Evolutionary conservation across 2,113 vertebrate species (phyloP), one percentile per base, ranked within the genome.

Genomic region (Petaurus breviceps): DNA sequence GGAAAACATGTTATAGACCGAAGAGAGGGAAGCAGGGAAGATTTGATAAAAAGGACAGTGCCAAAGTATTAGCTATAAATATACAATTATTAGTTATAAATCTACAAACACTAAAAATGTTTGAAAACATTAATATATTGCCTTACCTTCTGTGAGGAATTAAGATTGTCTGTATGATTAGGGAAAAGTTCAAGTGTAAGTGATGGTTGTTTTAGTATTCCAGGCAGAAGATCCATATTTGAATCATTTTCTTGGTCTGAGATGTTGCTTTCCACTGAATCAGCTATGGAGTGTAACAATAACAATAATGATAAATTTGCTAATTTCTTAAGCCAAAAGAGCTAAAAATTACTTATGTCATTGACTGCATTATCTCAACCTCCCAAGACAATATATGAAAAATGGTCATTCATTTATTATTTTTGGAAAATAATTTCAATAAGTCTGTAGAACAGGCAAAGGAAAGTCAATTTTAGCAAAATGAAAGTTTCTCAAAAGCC

Each of bases 151-250:
- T 99, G 99, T 91, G 99, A 99, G 55, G 99, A 99, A 98, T 99
- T 99, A 93, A 99, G 98, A 99, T 98, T 99, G 98, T 99, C 99
- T 92, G 99, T 99, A 91, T 99, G 99, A 98, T 98, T 99, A 97
- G 99, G 99, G 97, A 99, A 99, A 93, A 99, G 99, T 97, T 99
- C 99, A 98, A 99, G 99, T 61, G 99, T 99, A 96, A 99, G 98
- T 94, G 99, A 98, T 95, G 98, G 99, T 97, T 99, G 99, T 98
- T 99, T 99, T 92, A 99, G 95, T 98, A 99, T 98, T 97, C 99
- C 98, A 68, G 99, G 99, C 97, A 99, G 98, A 77, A 99, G 98
- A 96, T 99, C 99, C 98, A 99, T 98, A 97, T 99, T 99, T 96
- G 99, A 99, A 97, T 99, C 99, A 4, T 98, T 99, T 97, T 99